Evolutionary conservation across 2,888 invertebrate species (phyloP).

Genomic region (Macaria notata): DNA sequence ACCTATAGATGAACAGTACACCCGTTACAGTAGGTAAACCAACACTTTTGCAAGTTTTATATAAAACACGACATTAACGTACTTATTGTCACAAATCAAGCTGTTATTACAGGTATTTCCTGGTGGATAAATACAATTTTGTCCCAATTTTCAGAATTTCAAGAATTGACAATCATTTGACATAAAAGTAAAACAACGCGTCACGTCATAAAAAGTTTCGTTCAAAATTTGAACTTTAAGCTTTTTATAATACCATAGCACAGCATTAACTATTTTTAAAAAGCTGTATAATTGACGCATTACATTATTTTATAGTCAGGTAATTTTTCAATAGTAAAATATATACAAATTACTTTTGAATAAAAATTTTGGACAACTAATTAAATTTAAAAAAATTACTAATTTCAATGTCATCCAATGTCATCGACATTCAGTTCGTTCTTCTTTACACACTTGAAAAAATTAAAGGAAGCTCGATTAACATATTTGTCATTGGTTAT

Average conservation of each 20-base stretch:
- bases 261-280: no score
- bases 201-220: slow-evolving; percentile 58
- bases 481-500: no score
- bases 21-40: slow-evolving; percentile 44
- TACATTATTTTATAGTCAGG: no score
- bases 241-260: no score
- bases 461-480: no score
- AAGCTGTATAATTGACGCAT: no score
- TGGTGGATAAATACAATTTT: slow-evolving; percentile 38
- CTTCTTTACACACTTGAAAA: background rate
- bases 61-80: slow-evolving; percentile 38
- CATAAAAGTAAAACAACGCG: slow-evolving; percentile 68
- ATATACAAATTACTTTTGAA: no score
- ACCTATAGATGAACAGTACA: slow-evolving; percentile 70
- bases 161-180: slow-evolving; percentile 50
- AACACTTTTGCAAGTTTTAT: slow-evolving; percentile 44
- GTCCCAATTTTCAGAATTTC: slow-evolving; percentile 48
- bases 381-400: background rate
- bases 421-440: slow-evolving; percentile 19
- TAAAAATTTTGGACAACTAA: no score
- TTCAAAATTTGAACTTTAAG: slow-evolving; percentile 35
- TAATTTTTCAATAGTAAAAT: no score
- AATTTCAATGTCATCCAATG: slow-evolving; percentile 16
- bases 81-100: slow-evolving; percentile 9
- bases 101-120: slow-evolving; percentile 24